phyloP scores from a whole-genome alignment of 2,113 vertebrate species.

The Sarotherodon lohbergeri region DNA sequence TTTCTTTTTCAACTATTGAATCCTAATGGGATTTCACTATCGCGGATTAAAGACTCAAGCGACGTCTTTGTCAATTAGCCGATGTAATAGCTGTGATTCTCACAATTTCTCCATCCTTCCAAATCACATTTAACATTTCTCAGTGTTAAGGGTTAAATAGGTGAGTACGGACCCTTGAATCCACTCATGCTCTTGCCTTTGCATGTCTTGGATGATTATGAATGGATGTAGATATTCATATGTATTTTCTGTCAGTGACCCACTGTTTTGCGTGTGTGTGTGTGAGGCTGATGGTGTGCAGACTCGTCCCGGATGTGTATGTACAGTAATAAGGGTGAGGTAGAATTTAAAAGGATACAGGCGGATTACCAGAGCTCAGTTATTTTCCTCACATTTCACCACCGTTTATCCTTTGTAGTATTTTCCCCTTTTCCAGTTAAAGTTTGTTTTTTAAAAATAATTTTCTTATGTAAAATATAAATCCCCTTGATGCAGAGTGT shows the following conservation, averaged over 20 bases:
- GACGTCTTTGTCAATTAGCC: constrained; percentile 49
- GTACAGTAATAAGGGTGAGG: neutral
- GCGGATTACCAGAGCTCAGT: constrained; percentile 15
- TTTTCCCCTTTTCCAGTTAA: neutral
- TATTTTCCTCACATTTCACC: neutral
- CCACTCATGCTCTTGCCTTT: constrained; percentile 23
- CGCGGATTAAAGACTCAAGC: constrained; percentile 67
- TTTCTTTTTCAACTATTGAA: constrained; percentile 56
- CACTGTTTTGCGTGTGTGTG: neutral
- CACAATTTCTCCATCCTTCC: constrained; percentile 38
- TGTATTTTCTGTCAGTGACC: neutral
- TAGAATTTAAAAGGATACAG: neutral
- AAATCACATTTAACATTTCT: constrained; percentile 28
- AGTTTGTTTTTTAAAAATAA: neutral
- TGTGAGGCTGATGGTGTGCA: neutral
- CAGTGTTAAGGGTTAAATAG: constrained; percentile 56
- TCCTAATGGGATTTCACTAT: constrained; percentile 67
- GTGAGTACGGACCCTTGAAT: constrained; percentile 57
- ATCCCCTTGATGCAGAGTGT: neutral
- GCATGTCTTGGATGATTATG: constrained; percentile 19
- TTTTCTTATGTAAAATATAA: neutral
- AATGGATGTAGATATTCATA: neutral
- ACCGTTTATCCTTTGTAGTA: neutral
- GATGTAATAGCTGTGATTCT: constrained; percentile 36
- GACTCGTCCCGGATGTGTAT: neutral